These are phyloP conservation scores for Helogale parvula DNA, from an alignment of 2,113 vertebrate species.

Conservation along the genomic window DNA sequence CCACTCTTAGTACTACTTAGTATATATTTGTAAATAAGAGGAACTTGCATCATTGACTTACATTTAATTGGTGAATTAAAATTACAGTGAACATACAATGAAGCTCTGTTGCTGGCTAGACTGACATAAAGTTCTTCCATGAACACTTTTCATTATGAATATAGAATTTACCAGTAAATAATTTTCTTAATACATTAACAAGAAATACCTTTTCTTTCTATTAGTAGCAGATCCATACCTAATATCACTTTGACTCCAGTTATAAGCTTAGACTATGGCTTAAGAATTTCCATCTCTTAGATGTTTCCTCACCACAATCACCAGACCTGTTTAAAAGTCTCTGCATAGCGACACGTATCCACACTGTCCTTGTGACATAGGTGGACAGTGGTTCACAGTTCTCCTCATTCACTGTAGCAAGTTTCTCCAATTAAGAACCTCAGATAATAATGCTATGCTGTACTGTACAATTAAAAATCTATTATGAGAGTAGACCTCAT, in stretches of 20 bases:
- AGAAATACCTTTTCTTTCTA: background rate
- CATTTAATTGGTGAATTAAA: conserved; percentile 4
- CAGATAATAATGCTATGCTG: background rate
- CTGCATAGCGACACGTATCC: background rate
- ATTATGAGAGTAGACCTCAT: background rate
- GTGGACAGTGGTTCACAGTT: background rate
- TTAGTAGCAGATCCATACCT: background rate
- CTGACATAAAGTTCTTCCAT: background rate
- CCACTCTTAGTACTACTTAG: background rate
- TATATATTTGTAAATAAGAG: background rate
- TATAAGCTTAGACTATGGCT: background rate
- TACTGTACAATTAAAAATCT: background rate
- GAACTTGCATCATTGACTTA: background rate
- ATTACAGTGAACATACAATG: background rate
- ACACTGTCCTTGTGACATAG: background rate
- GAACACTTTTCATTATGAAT: background rate
- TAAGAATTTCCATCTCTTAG: background rate
- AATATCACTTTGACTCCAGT: background rate
- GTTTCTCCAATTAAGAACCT: background rate
- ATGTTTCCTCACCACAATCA: background rate
- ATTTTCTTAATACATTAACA: background rate
- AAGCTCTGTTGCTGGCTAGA: background rate
- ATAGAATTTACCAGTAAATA: background rate
- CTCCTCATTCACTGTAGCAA: background rate
- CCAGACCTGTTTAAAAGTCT: background rate